Evolutionary conservation across 2,113 vertebrate species (phyloP).

Genomic region (Meles meles): DNA sequence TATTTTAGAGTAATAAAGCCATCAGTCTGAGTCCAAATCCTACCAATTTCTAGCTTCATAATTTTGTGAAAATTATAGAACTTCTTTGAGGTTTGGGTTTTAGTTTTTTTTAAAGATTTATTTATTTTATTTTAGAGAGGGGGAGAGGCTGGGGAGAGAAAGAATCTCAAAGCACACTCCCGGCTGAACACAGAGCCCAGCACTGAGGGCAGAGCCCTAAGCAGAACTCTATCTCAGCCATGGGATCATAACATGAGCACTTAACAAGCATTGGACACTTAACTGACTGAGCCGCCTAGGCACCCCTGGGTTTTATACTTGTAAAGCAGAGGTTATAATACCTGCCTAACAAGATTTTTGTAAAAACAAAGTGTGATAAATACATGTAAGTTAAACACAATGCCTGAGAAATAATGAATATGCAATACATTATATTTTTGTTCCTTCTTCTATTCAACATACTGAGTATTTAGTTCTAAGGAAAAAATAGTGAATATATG

Average conservation of each 20-base stretch:
- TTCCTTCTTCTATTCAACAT: neutral
- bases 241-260: neutral
- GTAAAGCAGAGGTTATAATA: neutral
- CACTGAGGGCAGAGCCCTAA: too few species aligned
- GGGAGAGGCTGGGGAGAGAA: neutral
- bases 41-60: neutral
- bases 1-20: neutral
- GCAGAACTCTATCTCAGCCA: neutral
- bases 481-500: neutral
- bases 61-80: neutral
- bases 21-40: neutral
- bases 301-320: neutral
- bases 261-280: neutral
- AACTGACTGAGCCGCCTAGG: neutral
- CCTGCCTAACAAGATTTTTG: neutral
- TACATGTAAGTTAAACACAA: neutral
- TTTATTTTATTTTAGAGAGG: neutral
- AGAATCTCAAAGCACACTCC: neutral
- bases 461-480: neutral
- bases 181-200: neutral
- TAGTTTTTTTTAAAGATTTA: neutral
- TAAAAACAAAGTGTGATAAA: neutral
- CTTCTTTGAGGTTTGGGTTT: neutral
- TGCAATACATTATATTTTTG: neutral
- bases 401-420: neutral